These are phyloP conservation scores for Cloeon dipterum DNA, from an alignment of 2,888 invertebrate species.

Conservation along the genomic window DNA sequence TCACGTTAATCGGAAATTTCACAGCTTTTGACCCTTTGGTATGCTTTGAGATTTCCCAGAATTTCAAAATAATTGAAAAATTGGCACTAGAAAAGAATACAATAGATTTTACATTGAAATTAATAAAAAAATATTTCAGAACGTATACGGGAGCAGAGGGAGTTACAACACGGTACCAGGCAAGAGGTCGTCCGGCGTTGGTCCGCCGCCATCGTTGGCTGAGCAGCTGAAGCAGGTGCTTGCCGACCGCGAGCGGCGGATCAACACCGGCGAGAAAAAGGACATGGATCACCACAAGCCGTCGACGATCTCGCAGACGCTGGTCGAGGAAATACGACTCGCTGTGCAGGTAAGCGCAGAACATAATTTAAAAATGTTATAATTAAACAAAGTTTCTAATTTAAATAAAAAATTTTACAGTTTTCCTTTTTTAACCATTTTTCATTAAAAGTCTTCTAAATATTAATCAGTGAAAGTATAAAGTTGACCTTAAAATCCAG, in stretches of 20 bases:
- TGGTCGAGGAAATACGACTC: slow-evolving; percentile 69
- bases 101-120: too few species aligned
- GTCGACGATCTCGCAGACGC: slow-evolving; percentile 52
- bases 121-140: too few species aligned
- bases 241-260: slow-evolving; percentile 59
- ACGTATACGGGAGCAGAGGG: slow-evolving; percentile 12
- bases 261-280: slow-evolving; percentile 15
- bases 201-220: slow-evolving; percentile 55
- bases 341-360: slow-evolving; percentile 74
- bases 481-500: too few species aligned
- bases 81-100: too few species aligned
- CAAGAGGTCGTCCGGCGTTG: slow-evolving; percentile 23
- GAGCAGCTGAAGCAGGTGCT: slow-evolving; percentile 72
- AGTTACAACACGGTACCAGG: slow-evolving; percentile 21
- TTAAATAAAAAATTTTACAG: neutral
- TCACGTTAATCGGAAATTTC: too few species aligned
- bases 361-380: too few species aligned
- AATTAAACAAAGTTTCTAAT: neutral
- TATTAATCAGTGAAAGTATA: too few species aligned
- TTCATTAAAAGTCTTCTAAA: neutral
- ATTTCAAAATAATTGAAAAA: too few species aligned
- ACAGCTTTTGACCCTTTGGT: too few species aligned
- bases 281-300: slow-evolving; percentile 5
- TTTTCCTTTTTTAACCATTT: too few species aligned
- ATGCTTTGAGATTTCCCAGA: too few species aligned